phyloP scores from a whole-genome alignment of 2,888 invertebrate genomes.

The Coronaproctus castanopsis region DNA sequence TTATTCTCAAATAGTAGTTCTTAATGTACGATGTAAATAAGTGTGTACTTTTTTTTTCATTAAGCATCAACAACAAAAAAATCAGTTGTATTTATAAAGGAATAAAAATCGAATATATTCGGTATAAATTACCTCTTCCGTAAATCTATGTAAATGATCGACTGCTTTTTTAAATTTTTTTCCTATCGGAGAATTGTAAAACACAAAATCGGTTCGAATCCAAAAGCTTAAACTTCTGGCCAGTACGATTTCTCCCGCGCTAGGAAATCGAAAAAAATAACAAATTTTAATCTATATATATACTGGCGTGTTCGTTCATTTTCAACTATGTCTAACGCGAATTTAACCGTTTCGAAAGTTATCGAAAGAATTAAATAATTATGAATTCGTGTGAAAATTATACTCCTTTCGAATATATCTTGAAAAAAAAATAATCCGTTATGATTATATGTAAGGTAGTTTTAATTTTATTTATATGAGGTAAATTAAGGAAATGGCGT shows the following conservation, averaged over 20 bases:
- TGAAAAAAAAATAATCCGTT: background rate
- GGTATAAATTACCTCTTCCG: conserved; percentile 15
- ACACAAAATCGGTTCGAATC: conserved; percentile 14
- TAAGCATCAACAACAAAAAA: background rate
- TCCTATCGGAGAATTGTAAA: conserved; percentile 12
- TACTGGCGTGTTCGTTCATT: no score
- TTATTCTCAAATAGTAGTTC: no score
- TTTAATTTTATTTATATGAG: background rate
- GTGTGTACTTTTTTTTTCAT: background rate
- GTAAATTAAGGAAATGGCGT: no score
- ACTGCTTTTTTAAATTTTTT: conserved; percentile 14
- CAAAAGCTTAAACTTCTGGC: conserved; percentile 13
- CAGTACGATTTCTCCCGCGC: conserved; percentile 14
- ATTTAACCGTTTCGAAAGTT: no score
- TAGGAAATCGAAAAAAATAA: conserved; percentile 1
- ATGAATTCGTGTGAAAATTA: no score
- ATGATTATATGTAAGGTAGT: background rate
- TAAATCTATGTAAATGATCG: conserved; percentile 15
- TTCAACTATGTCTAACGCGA: no score
- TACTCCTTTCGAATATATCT: no score
- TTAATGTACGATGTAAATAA: background rate
- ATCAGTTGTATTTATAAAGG: background rate
- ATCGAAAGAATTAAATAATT: no score
- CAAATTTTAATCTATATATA: background rate
- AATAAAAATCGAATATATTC: background rate